These are phyloP conservation scores for Calephelis nemesis DNA, from an alignment of 1,140 invertebrate genomes.

Conservation along the genomic window DNA sequence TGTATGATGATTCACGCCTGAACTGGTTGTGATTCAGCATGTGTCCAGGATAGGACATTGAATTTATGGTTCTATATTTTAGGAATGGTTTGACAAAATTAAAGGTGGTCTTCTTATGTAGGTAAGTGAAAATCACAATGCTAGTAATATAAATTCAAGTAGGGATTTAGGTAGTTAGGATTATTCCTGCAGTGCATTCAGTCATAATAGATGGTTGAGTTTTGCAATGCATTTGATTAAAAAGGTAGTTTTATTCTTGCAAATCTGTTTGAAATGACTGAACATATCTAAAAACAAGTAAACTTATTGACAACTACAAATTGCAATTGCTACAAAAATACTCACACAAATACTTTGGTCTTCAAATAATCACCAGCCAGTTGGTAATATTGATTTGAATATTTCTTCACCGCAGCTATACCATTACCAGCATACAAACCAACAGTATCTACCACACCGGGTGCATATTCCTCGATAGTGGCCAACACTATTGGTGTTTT, in stretches of 20 bases:
- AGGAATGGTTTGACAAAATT: no score
- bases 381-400: constrained; percentile 71
- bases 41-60: no score
- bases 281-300: constrained; percentile 28
- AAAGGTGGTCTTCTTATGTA: no score
- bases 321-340: constrained; percentile 42
- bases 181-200: no score
- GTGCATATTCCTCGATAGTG: constrained; percentile 85
- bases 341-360: constrained; percentile 89
- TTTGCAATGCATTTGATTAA: neutral
- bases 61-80: no score
- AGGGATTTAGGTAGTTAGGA: no score
- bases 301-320: neutral
- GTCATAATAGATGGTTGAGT: no score
- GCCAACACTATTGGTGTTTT: constrained; percentile 82
- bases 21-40: no score
- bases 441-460: constrained; percentile 82
- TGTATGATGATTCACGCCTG: no score
- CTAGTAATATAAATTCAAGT: no score
- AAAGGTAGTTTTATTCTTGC: neutral
- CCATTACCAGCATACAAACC: constrained; percentile 68
- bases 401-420: constrained; percentile 64
- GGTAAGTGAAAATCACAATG: no score
- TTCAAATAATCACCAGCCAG: constrained; percentile 80
- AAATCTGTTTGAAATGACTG: constrained; percentile 2